Conservation (phyloP, 1,140 invertebrate species). For the Penaeus japonicus region DNA sequence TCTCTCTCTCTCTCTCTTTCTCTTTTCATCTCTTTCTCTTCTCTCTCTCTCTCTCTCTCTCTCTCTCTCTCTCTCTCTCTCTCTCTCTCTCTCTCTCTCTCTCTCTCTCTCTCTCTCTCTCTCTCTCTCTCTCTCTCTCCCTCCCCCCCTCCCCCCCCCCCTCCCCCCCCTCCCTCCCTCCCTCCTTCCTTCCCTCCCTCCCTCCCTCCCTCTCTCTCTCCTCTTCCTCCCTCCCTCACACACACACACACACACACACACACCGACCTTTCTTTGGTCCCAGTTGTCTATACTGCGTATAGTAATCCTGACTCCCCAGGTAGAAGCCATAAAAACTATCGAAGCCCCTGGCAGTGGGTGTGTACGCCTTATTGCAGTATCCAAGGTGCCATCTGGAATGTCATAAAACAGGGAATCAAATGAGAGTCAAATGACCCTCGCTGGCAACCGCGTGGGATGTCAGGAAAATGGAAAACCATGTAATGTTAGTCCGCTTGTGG, state of each 20-base stretch:
- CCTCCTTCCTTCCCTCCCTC: constrained; percentile 16
- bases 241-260: too few species aligned
- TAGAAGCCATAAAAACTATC: constrained; percentile 74
- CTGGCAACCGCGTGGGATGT: neutral
- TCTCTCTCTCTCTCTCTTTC: too few species aligned
- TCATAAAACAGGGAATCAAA: neutral
- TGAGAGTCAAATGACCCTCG: neutral
- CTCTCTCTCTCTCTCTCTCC: constrained; percentile 5
- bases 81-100: neutral
- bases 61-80: neutral
- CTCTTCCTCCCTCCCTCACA: neutral
- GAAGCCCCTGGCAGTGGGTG: constrained; percentile 73
- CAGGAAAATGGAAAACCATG: neutral
- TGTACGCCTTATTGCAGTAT: constrained; percentile 70
- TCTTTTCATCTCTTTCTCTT: too few species aligned
- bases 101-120: neutral
- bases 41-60: too few species aligned
- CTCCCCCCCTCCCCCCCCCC: neutral
- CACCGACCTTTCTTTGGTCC: neutral
- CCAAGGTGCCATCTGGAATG: constrained; percentile 71
- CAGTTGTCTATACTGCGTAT: constrained; percentile 57
- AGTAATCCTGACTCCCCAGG: constrained; percentile 73
- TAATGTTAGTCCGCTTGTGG: too few species aligned
- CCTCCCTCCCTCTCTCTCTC: constrained; percentile 15
- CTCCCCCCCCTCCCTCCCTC: neutral